Conservation (phyloP, 2,113 vertebrate genomes). For the Tetraodon nigroviridis region DNA sequence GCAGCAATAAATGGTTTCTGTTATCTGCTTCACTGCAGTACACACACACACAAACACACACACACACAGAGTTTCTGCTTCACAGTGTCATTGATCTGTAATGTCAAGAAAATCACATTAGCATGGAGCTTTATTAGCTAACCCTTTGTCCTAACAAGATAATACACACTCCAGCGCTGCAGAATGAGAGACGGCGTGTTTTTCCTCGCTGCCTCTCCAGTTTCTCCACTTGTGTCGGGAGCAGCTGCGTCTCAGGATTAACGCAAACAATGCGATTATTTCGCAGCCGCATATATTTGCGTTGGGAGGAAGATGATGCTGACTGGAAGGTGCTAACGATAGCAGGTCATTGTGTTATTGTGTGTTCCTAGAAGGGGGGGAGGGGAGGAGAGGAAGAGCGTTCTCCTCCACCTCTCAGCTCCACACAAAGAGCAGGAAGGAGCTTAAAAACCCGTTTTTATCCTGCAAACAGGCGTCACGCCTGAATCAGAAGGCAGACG, state of each 20-base stretch:
- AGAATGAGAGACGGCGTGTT: not conserved
- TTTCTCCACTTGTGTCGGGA: slow-evolving; percentile 1
- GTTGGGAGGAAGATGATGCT: slow-evolving; percentile 8
- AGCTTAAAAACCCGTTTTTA: slow-evolving; percentile 11
- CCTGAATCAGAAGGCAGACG: no score
- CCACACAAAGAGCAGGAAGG: slow-evolving; percentile 8
- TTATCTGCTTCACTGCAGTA: no score
- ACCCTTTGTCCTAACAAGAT: not conserved
- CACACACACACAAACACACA: no score
- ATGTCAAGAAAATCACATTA: slow-evolving; percentile 2
- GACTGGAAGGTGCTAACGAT: slow-evolving; percentile 13
- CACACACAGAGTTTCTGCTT: not conserved
- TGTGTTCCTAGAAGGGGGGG: not conserved
- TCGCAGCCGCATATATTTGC: slow-evolving; percentile 30
- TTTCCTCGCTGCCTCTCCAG: slow-evolving; percentile 6
- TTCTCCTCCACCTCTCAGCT: no score
- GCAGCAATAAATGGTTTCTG: no score
- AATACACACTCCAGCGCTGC: not conserved
- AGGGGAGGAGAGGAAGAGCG: slow-evolving; percentile 1
- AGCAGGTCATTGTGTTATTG: no score
- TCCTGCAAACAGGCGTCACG: no score
- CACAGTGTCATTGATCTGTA: not conserved
- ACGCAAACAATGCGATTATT: slow-evolving; percentile 45
- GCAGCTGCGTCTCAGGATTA: slow-evolving; percentile 41
- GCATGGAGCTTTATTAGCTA: slow-evolving; percentile 5